A percentile compares a stretch with the other conserved stretches of the same genome.
Conservation (phyloP, 2,888 invertebrate genomes). For the Spisula subtruncata region DNA sequence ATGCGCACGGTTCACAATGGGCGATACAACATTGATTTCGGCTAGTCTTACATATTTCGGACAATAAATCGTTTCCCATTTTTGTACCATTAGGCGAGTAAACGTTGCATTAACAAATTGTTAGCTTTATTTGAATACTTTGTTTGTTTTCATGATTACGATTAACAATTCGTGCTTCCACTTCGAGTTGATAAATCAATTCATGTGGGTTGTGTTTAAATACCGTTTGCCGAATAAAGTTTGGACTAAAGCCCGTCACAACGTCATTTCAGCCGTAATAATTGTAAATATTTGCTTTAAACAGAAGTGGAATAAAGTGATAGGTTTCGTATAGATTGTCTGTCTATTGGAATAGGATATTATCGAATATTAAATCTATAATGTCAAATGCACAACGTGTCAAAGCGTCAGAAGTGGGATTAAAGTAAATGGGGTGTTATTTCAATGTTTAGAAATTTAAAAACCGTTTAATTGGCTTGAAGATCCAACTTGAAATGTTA, state of each 20-base stretch:
- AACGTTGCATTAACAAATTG: not conserved
- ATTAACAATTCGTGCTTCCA: not conserved
- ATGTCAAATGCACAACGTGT: not conserved
- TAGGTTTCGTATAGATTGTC: not conserved
- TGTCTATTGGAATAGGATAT: not conserved
- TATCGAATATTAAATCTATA: not conserved
- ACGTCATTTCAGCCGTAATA: not conserved
- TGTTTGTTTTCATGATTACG: not conserved
- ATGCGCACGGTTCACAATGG: too few species aligned
- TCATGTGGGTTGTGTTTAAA: not conserved
- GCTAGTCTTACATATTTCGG: too few species aligned
- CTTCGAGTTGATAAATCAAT: not conserved
- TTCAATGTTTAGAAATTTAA: not conserved
- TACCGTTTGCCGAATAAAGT: not conserved
- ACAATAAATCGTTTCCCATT: not conserved
- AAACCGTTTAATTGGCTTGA: not conserved
- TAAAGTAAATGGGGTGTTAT: conserved; percentile 14
- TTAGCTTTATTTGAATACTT: not conserved
- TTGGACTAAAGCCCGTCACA: not conserved
- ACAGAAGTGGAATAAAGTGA: not conserved
- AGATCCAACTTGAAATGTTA: not conserved
- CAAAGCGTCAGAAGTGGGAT: not conserved
- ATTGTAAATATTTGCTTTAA: not conserved
- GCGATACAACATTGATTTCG: too few species aligned
- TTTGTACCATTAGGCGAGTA: not conserved